These are phyloP conservation scores for Aegotheles bennettii DNA, from an alignment of 2,113 vertebrate genomes.

Conservation along the genomic window DNA sequence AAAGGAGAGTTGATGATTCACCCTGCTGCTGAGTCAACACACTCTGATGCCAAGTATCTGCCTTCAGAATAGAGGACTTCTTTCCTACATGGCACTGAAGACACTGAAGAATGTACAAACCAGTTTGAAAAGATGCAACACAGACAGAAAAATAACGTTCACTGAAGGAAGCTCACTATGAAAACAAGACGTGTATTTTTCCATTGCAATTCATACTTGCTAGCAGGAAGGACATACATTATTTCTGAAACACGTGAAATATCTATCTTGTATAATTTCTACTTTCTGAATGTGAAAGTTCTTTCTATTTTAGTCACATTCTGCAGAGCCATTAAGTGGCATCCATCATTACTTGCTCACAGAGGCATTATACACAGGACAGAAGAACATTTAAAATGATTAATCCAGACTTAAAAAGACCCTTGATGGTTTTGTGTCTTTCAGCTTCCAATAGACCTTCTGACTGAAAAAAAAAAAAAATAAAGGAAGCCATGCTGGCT, in stretches of 20 bases:
- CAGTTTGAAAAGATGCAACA: neutral
- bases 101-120: neutral
- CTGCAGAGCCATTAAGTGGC: neutral
- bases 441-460: neutral
- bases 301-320: neutral
- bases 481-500: neutral
- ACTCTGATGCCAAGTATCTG: neutral
- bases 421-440: neutral
- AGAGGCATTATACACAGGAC: neutral
- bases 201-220: neutral
- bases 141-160: neutral
- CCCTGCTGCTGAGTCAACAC: neutral
- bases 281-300: neutral
- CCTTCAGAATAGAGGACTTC: neutral
- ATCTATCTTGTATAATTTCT: neutral
- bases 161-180: neutral
- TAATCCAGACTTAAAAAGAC: neutral
- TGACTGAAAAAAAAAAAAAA: neutral
- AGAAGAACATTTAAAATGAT: neutral
- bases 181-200: neutral
- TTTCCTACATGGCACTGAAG: neutral
- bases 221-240: neutral
- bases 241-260: neutral
- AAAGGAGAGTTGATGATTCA: neutral
- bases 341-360: constrained; percentile 13